Percentiles rank a stretch among this genome's conserved stretches.
Evolutionary conservation across 2,888 invertebrate genomes (phyloP).

Genomic region (Amphimallon solstitiale): DNA sequence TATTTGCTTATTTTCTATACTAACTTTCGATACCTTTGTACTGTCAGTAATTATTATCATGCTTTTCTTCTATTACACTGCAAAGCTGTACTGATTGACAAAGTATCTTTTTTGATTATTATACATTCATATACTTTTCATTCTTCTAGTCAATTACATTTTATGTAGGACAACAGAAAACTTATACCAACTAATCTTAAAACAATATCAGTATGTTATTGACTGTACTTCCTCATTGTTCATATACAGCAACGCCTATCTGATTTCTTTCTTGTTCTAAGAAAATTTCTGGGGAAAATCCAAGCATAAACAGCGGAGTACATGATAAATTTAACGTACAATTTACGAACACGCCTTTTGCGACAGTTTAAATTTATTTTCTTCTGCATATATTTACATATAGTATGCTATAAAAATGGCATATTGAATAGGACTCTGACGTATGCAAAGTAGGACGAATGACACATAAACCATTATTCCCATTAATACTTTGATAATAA

Average conservation of each 20-base stretch:
- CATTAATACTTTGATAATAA: not conserved
- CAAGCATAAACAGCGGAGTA: conserved; percentile 13
- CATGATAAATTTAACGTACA: conserved; percentile 28
- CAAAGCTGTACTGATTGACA: too few species aligned
- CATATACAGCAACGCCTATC: conserved; percentile 5
- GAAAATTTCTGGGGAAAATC: conserved; percentile 25
- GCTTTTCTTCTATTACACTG: too few species aligned
- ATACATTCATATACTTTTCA: too few species aligned
- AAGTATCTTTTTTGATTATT: too few species aligned
- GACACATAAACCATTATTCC: not conserved
- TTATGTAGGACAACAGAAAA: too few species aligned
- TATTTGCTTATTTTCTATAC: too few species aligned
- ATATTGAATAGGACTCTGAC: not conserved
- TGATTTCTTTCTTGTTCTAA: conserved; percentile 27
- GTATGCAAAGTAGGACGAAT: conserved; percentile 2
- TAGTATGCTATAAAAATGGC: conserved; percentile 14
- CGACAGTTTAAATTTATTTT: conserved; percentile 32
- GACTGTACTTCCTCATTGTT: conserved; percentile 5
- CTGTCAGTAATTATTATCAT: too few species aligned
- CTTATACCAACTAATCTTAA: too few species aligned
- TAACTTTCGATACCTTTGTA: too few species aligned
- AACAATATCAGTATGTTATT: too few species aligned
- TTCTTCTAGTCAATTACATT: too few species aligned
- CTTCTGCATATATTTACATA: conserved; percentile 26
- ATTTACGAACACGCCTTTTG: conserved; percentile 24